These are phyloP conservation scores for Oreotrochilus melanogaster DNA, from an alignment of 2,113 vertebrate species.

Conservation along the genomic window DNA sequence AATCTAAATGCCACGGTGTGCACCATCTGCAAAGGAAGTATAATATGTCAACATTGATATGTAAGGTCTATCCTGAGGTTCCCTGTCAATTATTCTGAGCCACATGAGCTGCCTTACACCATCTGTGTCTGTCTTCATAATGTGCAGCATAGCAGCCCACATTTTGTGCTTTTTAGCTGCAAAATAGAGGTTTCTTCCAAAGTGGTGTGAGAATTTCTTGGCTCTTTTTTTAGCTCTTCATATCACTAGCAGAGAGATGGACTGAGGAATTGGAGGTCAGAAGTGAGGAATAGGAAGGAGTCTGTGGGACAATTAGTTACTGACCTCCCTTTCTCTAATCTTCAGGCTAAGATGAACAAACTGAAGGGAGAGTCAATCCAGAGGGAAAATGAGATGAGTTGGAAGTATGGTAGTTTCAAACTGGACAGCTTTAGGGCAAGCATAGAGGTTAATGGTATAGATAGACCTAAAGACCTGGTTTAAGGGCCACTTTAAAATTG, in stretches of 20 bases:
- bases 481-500: not conserved
- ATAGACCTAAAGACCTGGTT: not conserved
- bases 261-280: not conserved
- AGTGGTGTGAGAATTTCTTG: not conserved
- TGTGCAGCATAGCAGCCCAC: not conserved
- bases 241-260: not conserved
- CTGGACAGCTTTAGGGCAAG: not conserved
- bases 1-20: not conserved
- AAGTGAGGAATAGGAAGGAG: not conserved
- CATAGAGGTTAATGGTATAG: not conserved
- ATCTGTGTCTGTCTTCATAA: conserved; percentile 23
- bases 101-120: conserved; percentile 51
- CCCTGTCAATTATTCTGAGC: conserved; percentile 33
- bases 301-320: not conserved
- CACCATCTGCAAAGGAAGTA: conserved; percentile 24
- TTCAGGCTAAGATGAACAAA: not conserved
- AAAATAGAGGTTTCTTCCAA: not conserved
- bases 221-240: not conserved
- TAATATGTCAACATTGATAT: conserved; percentile 20
- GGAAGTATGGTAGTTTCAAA: not conserved
- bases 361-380: not conserved
- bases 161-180: not conserved
- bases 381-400: not conserved
- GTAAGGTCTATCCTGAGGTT: conserved; percentile 47
- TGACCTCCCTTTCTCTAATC: not conserved